Evolutionary conservation across 2,797 vertebrate genomes (phyloP).

Genomic region (Xenops minutus): DNA sequence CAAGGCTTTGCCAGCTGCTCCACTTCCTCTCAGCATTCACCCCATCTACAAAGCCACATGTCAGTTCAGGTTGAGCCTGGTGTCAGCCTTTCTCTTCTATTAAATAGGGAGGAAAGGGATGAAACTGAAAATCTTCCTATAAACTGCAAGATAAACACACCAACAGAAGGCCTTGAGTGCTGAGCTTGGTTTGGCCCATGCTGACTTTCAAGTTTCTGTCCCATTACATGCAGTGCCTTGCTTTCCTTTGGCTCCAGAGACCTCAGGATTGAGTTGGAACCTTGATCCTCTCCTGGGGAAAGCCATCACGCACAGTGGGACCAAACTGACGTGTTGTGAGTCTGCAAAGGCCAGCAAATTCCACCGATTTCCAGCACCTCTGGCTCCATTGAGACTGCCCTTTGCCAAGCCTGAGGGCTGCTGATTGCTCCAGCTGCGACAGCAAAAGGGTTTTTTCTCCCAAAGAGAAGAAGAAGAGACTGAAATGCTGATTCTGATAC

Average conservation of each 20-base stretch:
- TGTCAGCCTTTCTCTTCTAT: neutral
- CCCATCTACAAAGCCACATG: rapidly evolving
- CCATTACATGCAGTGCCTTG: neutral
- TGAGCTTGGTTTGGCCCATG: neutral
- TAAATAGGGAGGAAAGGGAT: neutral
- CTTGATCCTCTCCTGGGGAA: neutral
- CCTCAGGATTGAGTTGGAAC: neutral
- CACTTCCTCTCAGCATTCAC: neutral
- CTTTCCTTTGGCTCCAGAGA: neutral
- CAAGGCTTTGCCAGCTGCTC: neutral
- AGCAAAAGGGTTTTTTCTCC: neutral
- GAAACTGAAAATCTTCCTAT: neutral
- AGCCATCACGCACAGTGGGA: neutral
- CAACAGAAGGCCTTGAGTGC: neutral
- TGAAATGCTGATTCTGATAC: neutral
- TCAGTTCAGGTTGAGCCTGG: neutral
- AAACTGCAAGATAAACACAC: neutral
- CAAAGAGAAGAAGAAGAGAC: neutral
- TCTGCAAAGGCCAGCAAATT: neutral
- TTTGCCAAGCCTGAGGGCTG: neutral
- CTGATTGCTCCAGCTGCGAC: conserved; percentile 4
- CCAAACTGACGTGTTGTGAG: rapidly evolving
- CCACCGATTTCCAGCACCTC: neutral
- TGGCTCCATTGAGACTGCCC: neutral
- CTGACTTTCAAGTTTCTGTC: neutral